phyloP scores from a whole-genome alignment of 2,797 vertebrate genomes.

The Coranthus polyacanthus region DNA sequence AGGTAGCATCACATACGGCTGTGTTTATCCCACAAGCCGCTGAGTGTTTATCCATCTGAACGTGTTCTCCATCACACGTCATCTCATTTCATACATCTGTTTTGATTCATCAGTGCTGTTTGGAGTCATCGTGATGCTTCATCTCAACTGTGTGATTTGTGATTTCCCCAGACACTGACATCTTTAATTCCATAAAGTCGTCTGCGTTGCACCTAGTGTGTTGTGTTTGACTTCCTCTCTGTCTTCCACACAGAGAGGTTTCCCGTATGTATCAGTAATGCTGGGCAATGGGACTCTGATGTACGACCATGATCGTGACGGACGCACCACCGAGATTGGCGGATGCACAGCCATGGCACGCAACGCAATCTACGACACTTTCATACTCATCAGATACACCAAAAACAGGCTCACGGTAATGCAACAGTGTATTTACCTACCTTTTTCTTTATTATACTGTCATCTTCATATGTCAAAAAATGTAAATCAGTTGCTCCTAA shows the following conservation, averaged over 20 bases:
- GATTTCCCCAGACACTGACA: background rate
- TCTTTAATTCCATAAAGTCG: too few species aligned
- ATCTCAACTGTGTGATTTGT: background rate
- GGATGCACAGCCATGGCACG: slow-evolving; percentile 90
- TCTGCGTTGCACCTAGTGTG: background rate
- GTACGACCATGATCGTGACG: slow-evolving; percentile 92
- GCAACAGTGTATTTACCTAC: background rate
- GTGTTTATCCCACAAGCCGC: slow-evolving; percentile 1
- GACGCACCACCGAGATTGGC: slow-evolving; percentile 90
- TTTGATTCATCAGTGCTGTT: slow-evolving; percentile 1
- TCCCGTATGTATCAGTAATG: slow-evolving; percentile 94
- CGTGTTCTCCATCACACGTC: background rate
- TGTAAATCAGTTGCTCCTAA: too few species aligned
- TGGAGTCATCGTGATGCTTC: background rate
- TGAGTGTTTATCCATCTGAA: slow-evolving; percentile 9
- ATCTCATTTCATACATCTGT: background rate
- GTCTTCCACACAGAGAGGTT: slow-evolving; percentile 86
- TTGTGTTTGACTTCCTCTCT: background rate
- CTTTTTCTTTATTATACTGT: too few species aligned
- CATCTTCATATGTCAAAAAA: too few species aligned
- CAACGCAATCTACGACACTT: slow-evolving; percentile 91
- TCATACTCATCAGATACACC: slow-evolving; percentile 91
- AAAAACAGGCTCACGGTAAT: slow-evolving; percentile 90
- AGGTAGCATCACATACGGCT: slow-evolving; percentile 40
- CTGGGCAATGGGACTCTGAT: slow-evolving; percentile 92